Conservation (phyloP, 2,797 vertebrate genomes). For the Macropus fuliginosus region DNA sequence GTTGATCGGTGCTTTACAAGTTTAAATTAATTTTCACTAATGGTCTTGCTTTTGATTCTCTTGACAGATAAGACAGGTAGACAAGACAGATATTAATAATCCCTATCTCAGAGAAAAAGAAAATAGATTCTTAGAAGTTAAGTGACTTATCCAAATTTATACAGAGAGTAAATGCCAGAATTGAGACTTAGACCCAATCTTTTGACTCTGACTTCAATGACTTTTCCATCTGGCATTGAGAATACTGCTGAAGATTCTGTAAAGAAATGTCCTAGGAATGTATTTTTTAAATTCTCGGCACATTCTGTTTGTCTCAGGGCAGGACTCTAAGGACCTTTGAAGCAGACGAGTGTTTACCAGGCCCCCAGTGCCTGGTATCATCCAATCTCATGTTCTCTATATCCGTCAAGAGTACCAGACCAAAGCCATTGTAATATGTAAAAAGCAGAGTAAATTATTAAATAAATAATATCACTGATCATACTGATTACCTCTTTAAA, state of each 20-base stretch:
- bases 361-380: slow-evolving; percentile 54
- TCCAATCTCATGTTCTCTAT: slow-evolving; percentile 44
- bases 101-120: background rate
- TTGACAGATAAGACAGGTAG: background rate
- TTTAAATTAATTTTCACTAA: background rate
- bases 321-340: background rate
- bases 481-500: slow-evolving; percentile 59
- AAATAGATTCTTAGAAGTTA: background rate
- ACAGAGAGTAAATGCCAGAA: background rate
- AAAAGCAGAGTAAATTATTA: slow-evolving; percentile 74
- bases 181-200: background rate
- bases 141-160: background rate
- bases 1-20: background rate
- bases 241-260: slow-evolving; percentile 9
- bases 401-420: slow-evolving; percentile 53
- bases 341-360: slow-evolving; percentile 54
- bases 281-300: background rate
- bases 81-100: background rate
- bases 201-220: background rate
- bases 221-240: background rate
- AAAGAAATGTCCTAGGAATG: slow-evolving; percentile 26
- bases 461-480: slow-evolving; percentile 34
- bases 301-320: slow-evolving; percentile 30
- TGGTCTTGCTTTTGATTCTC: background rate
- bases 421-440: slow-evolving; percentile 46